Percentiles rank a stretch among this genome's conserved stretches.
Evolutionary conservation across 1,140 invertebrate genomes (phyloP).

Genomic region (Cardiocondyla obscurior): DNA sequence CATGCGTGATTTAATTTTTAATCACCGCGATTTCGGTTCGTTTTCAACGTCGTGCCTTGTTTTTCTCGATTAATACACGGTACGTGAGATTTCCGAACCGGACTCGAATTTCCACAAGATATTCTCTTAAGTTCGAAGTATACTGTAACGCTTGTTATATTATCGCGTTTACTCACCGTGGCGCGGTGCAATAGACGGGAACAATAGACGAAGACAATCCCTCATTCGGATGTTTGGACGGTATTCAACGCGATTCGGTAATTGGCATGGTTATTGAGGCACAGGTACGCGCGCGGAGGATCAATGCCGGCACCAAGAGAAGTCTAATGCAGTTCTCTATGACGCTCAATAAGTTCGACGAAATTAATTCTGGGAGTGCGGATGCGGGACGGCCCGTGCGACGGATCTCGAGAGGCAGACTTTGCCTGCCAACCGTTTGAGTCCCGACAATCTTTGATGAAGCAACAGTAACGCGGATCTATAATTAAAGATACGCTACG

Average conservation of each 20-base stretch:
- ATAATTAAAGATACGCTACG: background rate
- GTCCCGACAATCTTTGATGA: background rate
- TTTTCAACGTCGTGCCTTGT: background rate
- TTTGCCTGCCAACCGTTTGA: too few species aligned
- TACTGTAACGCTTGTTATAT: background rate
- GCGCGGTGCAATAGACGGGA: too few species aligned
- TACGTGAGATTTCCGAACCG: background rate
- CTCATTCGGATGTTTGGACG: background rate
- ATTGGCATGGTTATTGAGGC: background rate
- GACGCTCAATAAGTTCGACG: slow-evolving; percentile 62
- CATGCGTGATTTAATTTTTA: background rate
- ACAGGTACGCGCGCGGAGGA: slow-evolving; percentile 20
- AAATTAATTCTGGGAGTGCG: slow-evolving; percentile 14
- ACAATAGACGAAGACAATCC: background rate
- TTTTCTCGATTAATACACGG: background rate
- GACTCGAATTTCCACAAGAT: background rate
- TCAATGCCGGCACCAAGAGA: background rate
- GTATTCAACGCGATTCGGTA: background rate
- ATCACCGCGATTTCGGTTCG: background rate
- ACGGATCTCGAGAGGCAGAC: slow-evolving; percentile 10
- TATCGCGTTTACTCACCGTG: background rate
- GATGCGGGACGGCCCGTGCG: background rate
- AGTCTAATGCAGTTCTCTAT: slow-evolving; percentile 49
- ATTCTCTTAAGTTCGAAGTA: background rate
- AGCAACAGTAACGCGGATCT: background rate